A percentile compares a stretch with the other conserved stretches of the same genome.
These are phyloP conservation scores for Coenobita brevimanus DNA, from an alignment of 1,140 invertebrate genomes.

Conservation along the genomic window DNA sequence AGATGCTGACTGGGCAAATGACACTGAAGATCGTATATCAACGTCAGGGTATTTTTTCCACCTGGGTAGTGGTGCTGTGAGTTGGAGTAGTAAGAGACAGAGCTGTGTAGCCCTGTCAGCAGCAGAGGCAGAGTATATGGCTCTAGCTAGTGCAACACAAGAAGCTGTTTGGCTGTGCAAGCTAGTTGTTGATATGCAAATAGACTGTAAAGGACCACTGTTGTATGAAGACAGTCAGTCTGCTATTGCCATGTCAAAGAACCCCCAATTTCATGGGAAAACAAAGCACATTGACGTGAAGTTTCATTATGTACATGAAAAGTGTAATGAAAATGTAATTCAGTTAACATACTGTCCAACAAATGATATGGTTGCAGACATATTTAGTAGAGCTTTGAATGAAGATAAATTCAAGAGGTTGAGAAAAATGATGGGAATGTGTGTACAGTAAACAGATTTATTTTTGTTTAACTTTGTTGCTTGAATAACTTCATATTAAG, in stretches of 20 bases:
- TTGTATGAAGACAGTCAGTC: slow-evolving; percentile 28
- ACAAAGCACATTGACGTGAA: slow-evolving; percentile 12
- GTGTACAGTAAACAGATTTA: not conserved
- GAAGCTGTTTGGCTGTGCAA: not conserved
- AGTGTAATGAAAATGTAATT: slow-evolving; percentile 14
- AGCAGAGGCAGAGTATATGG: slow-evolving; percentile 12
- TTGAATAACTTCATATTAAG: slow-evolving; percentile 18
- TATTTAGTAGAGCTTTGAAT: slow-evolving; percentile 1
- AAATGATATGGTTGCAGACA: slow-evolving; percentile 13
- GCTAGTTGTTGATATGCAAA: not conserved
- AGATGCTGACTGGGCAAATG: slow-evolving; percentile 20
- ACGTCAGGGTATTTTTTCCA: not conserved
- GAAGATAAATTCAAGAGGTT: slow-evolving; percentile 3
- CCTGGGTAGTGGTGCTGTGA: slow-evolving; percentile 17
- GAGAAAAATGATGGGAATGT: slow-evolving; percentile 27
- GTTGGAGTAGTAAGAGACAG: slow-evolving; percentile 25
- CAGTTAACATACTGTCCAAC: not conserved
- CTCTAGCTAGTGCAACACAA: not conserved
- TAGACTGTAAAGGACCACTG: slow-evolving; percentile 17
- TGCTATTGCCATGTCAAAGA: slow-evolving; percentile 23
- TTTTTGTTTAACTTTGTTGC: no score
- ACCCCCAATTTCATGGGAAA: slow-evolving; percentile 22
- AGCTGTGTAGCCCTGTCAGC: slow-evolving; percentile 2
- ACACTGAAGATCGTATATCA: not conserved
- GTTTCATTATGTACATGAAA: not conserved